Evolutionary conservation across 2,888 invertebrate species (phyloP), one percentile per base, ranked within the genome.

Genomic region (Reticulitermes lucifugus): DNA sequence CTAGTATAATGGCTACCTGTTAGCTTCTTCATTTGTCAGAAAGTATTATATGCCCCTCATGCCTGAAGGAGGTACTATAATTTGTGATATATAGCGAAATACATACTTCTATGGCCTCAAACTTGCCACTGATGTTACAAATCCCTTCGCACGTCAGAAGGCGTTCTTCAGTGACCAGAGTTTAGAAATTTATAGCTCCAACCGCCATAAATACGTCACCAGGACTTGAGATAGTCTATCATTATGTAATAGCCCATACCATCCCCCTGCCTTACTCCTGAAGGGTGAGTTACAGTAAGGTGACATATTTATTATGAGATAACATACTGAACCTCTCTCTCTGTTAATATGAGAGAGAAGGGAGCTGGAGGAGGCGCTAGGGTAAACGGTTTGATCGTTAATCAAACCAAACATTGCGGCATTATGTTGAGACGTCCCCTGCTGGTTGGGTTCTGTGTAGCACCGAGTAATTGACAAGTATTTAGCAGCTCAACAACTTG

Each of bases 251-350:
- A 79, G 51, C 18, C 79, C 51, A 51, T 55, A 41, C 46, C 79
- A 10, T n/a, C 25, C 79, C 79, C 79, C 10, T 51, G 18, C 29
- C 59, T 80, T 18, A 18, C 59, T 35, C 35, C 79, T 79, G 25
- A n/a, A 79, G 51, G 46, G 46, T 79, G 79, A 22, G 55, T 51
- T 60, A 65, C 29, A 41, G 60, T 60, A 80, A 80, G 80, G 80
- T 80, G 80, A 80, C 80, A 80, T 59, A 80, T 80, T 80, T 80
- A 80, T 80, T 60, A 80, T 80, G 80, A 80, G 59, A 60, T 25
- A 75, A 51, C 79, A 43, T 79, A 51, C 80, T 80, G 10, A 12
- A 29, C 60, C 59, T 41, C 35, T 41, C 35, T 41, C 29, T 73
- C 73, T 65, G n/a, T 65, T 65, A 65, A 65, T 65, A 65, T 25